These are phyloP conservation scores for Nothocercus nigrocapillus DNA, from an alignment of 2,113 vertebrate genomes.

Conservation along the genomic window DNA sequence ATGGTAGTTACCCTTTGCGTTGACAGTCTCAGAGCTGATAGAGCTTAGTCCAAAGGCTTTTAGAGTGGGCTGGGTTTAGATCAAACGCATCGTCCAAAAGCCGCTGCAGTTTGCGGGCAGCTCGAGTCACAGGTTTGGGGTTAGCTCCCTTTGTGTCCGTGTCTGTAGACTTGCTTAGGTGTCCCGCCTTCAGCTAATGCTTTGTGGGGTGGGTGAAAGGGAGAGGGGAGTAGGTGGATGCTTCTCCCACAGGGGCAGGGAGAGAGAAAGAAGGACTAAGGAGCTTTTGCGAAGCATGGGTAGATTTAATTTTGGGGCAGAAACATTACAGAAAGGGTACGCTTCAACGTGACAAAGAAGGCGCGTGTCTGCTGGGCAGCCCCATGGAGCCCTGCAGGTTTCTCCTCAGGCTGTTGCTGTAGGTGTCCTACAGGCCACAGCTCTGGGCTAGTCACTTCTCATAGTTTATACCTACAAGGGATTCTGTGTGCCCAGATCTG, in stretches of 20 bases:
- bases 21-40: constrained; percentile 39
- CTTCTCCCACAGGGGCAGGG: not conserved
- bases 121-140: constrained; percentile 30
- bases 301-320: not conserved
- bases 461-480: not conserved
- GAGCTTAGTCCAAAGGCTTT: constrained; percentile 15
- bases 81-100: not conserved
- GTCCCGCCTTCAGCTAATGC: not conserved
- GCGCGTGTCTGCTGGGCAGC: not conserved
- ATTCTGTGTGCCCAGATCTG: not conserved
- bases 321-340: not conserved
- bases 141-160: constrained; percentile 55
- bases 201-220: not conserved
- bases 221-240: not conserved
- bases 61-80: not conserved
- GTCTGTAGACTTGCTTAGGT: not conserved
- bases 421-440: not conserved
- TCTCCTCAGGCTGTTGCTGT: not conserved
- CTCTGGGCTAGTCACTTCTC: constrained; percentile 12
- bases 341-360: not conserved
- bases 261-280: not conserved
- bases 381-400: not conserved
- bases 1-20: constrained; percentile 47
- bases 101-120: not conserved
- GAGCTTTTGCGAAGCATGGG: not conserved